Base-by-base conservation (phyloP, 2,888 invertebrate genomes). In the Rosalia funebris region DNA sequence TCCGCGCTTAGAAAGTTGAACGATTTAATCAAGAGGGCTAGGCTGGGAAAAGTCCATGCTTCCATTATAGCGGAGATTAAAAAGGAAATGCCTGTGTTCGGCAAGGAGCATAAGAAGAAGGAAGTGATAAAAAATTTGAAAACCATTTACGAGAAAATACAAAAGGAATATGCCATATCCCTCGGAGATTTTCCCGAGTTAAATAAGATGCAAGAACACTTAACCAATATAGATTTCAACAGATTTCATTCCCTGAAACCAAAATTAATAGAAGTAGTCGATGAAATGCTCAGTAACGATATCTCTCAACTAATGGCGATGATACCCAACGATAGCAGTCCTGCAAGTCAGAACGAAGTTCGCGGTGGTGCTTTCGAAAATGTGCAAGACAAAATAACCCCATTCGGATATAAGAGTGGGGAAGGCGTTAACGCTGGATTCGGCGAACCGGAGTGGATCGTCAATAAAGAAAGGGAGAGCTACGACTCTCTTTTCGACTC, bases 181-280 rank as follows among this genome's bases (percentile, higher is more conserved):
- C 91, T 93, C 0, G 98, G 99, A 0, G 99, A 99, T 82, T 98
- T 99, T 83, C 99, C 99, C 0, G 96, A 98, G 74, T 85, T 98
- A 1, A 90, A 91, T 76, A 93, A 94, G 80, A 98, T 99, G 98
- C 95, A 96, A 81, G 91, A 92, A 61, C 84, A 85, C 19, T 83
- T 97, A 58, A 85, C 87, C 19, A 90, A 92, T 76, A 92, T 95
- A 68, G 98, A 99, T 82, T 98, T 98, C 79, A 90, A 88, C 12
- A 97, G 96, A 82, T 98, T 98, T 85, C 92, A 94, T 77, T 86
- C 91, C 0, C 78, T 98, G 39, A 96, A 96, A 78, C 93, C 93
- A 0, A 92, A 92, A 77, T 84, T 97, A 45, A 79, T 98, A 55
- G 97, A 98, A 76, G 89, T 91, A 36, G 97, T 98, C 3, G 98